Conservation (phyloP, 1,140 invertebrate species). For the Vanessa atalanta region DNA sequence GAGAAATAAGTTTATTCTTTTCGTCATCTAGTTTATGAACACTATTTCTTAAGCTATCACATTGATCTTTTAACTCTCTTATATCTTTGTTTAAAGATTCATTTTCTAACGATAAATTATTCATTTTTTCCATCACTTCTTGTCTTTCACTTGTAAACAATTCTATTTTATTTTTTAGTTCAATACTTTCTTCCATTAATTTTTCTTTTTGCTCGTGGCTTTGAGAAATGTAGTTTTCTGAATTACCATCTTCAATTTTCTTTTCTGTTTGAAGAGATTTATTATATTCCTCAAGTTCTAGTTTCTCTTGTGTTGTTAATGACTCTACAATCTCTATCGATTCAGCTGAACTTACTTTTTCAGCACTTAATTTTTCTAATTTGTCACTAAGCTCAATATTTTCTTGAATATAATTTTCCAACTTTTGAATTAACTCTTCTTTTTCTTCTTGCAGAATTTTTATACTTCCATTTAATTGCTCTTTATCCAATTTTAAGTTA, state of each 20-base stretch:
- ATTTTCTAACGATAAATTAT: constrained; percentile 84
- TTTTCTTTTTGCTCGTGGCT: constrained; percentile 64
- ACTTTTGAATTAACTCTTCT: constrained; percentile 81
- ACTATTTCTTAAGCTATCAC: constrained; percentile 74
- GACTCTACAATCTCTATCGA: constrained; percentile 86
- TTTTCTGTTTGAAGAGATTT: constrained; percentile 57
- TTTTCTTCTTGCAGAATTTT: constrained; percentile 82
- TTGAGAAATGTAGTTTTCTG: constrained; percentile 45
- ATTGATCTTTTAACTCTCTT: constrained; percentile 81
- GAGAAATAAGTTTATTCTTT: constrained; percentile 75
- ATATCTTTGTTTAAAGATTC: constrained; percentile 80
- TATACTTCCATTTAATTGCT: constrained; percentile 78
- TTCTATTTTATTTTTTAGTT: constrained; percentile 85
- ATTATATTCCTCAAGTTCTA: constrained; percentile 81
- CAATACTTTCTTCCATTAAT: constrained; percentile 81
- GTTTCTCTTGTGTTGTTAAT: constrained; percentile 83
- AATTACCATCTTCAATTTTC: constrained; percentile 44
- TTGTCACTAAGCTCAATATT: constrained; percentile 85
- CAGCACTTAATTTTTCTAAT: constrained; percentile 84
- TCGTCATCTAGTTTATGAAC: constrained; percentile 82
- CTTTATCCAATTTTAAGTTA: constrained; percentile 80
- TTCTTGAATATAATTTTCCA: constrained; percentile 84
- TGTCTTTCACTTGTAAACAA: constrained; percentile 83
- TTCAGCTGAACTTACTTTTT: constrained; percentile 85
- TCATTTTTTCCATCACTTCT: constrained; percentile 86